These are phyloP conservation scores for Nasonia giraulti DNA, from an alignment of 1,140 invertebrate genomes.

Conservation along the genomic window DNA sequence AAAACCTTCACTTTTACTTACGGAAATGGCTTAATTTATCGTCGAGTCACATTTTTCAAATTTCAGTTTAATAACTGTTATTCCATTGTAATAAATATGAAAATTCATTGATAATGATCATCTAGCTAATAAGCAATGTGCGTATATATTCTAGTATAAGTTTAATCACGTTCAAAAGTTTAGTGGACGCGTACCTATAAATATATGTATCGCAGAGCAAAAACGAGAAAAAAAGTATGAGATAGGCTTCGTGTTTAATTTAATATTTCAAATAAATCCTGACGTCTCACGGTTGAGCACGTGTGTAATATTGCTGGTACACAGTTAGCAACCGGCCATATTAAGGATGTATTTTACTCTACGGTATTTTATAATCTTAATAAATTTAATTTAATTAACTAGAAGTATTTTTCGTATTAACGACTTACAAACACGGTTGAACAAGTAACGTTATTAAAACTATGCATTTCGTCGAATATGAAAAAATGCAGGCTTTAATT, in stretches of 20 bases:
- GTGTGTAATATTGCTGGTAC: not conserved
- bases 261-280: not conserved
- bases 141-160: no score
- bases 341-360: no score
- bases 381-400: no score
- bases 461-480: no score
- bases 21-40: no score
- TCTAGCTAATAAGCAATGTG: not conserved
- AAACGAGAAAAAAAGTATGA: not conserved
- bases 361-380: no score
- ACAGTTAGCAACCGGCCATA: not conserved
- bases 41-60: no score
- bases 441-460: no score
- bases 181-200: not conserved
- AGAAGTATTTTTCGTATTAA: not conserved
- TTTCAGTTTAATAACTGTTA: no score
- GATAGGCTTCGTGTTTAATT: not conserved
- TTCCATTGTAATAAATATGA: not conserved
- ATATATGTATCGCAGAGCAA: not conserved
- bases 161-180: no score
- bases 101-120: not conserved
- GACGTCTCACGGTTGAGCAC: not conserved
- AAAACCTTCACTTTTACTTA: conserved; percentile 9
- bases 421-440: not conserved
- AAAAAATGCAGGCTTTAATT: no score